A percentile compares a stretch with the other conserved stretches of the same genome.
phyloP scores from a whole-genome alignment of 2,888 invertebrate genomes.

The Ectemnius continuus region DNA sequence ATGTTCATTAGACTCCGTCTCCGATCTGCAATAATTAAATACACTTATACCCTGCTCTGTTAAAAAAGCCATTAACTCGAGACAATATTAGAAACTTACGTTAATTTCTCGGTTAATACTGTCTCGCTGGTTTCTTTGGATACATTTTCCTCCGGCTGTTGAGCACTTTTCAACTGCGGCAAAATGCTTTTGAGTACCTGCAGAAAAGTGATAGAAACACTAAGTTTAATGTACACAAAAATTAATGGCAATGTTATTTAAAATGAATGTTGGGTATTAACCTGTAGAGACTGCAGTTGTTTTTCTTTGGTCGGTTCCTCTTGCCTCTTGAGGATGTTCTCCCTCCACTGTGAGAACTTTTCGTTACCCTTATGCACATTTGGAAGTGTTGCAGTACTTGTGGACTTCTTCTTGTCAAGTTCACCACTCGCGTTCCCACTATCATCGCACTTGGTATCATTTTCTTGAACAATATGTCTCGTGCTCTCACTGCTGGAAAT shows the following conservation, averaged over 20 bases:
- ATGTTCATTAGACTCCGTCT: slow-evolving; percentile 43
- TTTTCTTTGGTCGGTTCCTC: slow-evolving; percentile 70
- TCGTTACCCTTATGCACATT: slow-evolving; percentile 61
- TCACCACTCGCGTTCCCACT: background rate
- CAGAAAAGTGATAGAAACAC: background rate
- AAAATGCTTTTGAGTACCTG: slow-evolving; percentile 75
- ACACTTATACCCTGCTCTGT: background rate
- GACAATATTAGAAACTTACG: slow-evolving; percentile 24
- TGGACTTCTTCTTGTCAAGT: slow-evolving; percentile 41
- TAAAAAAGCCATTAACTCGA: background rate
- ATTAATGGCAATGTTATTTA: background rate
- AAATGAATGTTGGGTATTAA: slow-evolving; percentile 23
- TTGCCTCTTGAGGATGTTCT: slow-evolving; percentile 69
- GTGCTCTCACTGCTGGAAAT: slow-evolving; percentile 64
- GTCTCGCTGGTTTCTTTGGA: slow-evolving; percentile 42
- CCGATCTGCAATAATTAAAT: slow-evolving; percentile 37
- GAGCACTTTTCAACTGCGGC: slow-evolving; percentile 73
- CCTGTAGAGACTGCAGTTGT: slow-evolving; percentile 73
- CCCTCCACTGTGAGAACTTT: slow-evolving; percentile 72
- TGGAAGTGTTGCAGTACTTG: slow-evolving; percentile 66
- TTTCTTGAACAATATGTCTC: slow-evolving; percentile 44
- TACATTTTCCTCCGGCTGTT: slow-evolving; percentile 70
- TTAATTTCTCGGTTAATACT: slow-evolving; percentile 36
- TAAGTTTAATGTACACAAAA: background rate
- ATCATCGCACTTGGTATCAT: slow-evolving; percentile 4